These are phyloP conservation scores for Apotomis betuletana DNA, from an alignment of 2,888 invertebrate genomes.

Conservation along the genomic window DNA sequence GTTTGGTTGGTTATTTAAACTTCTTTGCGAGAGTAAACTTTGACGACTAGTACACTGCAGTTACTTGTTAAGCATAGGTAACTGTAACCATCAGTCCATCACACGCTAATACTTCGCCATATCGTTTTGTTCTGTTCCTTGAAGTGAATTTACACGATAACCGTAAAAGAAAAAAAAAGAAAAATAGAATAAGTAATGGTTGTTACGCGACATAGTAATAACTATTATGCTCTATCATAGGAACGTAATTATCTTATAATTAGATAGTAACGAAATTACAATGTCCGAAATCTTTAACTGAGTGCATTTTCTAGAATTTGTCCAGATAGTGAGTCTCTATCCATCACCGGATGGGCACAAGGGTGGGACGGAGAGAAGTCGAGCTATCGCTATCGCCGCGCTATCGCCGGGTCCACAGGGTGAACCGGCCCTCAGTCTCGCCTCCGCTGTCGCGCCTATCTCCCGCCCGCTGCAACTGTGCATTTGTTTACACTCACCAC, in stretches of 20 bases:
- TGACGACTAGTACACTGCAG: too few species aligned
- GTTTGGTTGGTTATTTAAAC: too few species aligned
- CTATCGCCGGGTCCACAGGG: conserved; percentile 26
- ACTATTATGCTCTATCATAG: too few species aligned
- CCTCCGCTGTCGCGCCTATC: conserved; percentile 16
- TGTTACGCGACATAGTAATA: too few species aligned
- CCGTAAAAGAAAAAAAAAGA: too few species aligned
- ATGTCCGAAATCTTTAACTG: background rate
- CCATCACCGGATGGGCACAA: background rate
- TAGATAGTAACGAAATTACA: background rate
- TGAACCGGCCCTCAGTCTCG: conserved; percentile 26
- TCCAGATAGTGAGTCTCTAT: conserved; percentile 4
- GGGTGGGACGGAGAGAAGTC: conserved; percentile 38
- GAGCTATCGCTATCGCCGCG: conserved; percentile 6
- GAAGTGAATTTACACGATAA: too few species aligned
- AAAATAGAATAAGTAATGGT: too few species aligned
- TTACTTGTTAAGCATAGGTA: too few species aligned
- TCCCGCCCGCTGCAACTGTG: conserved; percentile 27
- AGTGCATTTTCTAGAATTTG: conserved; percentile 17
- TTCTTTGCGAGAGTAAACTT: too few species aligned
- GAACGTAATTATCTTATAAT: background rate
- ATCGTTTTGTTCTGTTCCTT: too few species aligned
- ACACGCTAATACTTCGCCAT: too few species aligned
- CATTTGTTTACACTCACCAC: conserved; percentile 20
- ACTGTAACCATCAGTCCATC: too few species aligned